These are phyloP conservation scores for Rissa tridactyla DNA, from an alignment of 2,113 vertebrate genomes.

Conservation along the genomic window DNA sequence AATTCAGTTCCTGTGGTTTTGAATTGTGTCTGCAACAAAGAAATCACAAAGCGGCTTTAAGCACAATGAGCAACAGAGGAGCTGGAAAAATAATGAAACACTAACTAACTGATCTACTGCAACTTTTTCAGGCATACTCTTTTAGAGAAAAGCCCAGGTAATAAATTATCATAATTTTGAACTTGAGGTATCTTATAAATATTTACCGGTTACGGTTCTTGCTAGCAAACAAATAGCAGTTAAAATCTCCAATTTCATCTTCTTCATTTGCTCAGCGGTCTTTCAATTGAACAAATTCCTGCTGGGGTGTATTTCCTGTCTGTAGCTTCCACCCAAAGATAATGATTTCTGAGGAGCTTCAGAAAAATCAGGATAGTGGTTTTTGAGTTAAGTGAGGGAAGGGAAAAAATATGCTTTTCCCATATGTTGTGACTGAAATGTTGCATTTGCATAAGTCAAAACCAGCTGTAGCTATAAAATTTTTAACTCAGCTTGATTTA, in stretches of 20 bases:
- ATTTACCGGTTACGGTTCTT: background rate
- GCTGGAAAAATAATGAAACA: background rate
- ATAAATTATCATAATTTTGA: background rate
- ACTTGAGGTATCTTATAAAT: background rate
- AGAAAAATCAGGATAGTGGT: background rate
- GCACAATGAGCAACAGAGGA: background rate
- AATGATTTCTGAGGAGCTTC: background rate
- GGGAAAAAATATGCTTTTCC: slow-evolving; percentile 24
- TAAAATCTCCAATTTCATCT: background rate
- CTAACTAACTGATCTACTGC: background rate
- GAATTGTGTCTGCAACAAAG: slow-evolving; percentile 11
- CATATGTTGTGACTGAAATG: slow-evolving; percentile 55
- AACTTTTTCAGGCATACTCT: background rate
- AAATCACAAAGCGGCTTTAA: background rate
- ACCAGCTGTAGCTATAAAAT: slow-evolving; percentile 57
- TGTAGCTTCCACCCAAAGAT: background rate
- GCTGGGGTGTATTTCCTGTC: background rate
- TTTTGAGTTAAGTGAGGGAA: slow-evolving; percentile 27
- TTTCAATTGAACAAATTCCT: background rate
- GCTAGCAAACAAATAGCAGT: background rate
- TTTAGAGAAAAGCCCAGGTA: background rate
- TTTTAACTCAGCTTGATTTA: slow-evolving; percentile 60
- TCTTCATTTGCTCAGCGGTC: background rate
- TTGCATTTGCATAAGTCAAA: slow-evolving; percentile 62
- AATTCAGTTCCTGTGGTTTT: background rate